Base-by-base conservation (phyloP, 2,888 invertebrate genomes). In the Parascotia fuliginaria region DNA sequence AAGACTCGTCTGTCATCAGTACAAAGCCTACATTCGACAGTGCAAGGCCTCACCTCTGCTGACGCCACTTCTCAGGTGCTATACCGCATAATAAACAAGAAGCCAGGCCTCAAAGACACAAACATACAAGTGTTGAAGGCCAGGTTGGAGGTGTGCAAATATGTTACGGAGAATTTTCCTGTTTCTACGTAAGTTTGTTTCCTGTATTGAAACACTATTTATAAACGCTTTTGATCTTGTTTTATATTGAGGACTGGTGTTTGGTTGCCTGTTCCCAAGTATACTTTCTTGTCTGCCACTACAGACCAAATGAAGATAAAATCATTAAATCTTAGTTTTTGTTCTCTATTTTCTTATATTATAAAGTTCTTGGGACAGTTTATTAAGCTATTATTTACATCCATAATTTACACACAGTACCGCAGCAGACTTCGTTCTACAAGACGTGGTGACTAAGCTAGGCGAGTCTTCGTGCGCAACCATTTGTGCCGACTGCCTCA, bases 41-140 rank as follows among this genome's bases (percentile, higher is more conserved):
- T 96, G 0, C 94, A 93, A 65, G 92, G 93, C 2, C 92, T 95
- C 67, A 94, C 95, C 22, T 77, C 93, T 1, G 92, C 93, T 42
- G 94, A 95, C 24, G 92, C 95, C 1, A 94, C 95, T 0, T 94
- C 96, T 0, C 98, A 98, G 84, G 94, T 96, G 0, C 79, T 98
- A 19, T 94, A 96, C 19, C 94, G 96, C 43, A 94, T 94, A 1
- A 75, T 97, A 11, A 95, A 94, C 61, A 96, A 94, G 73, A 98
- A 98, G 77, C 98, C 98, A 0, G 98, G 98, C 0, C 82, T 95
- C 0, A 95, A 97, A 79, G 98, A 98, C 75, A 98, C 96, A 51
- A 98, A 98, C 81, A 97, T 98, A 57, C 98, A 98, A 93, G 98
- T 97, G 9, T 84, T 98, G 40, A 98, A 97, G 79, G 93, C 95